Percentiles rank a stretch among this genome's conserved stretches.
Evolutionary conservation across 2,888 invertebrate species (phyloP).

Genomic region (Philaethria dido): DNA sequence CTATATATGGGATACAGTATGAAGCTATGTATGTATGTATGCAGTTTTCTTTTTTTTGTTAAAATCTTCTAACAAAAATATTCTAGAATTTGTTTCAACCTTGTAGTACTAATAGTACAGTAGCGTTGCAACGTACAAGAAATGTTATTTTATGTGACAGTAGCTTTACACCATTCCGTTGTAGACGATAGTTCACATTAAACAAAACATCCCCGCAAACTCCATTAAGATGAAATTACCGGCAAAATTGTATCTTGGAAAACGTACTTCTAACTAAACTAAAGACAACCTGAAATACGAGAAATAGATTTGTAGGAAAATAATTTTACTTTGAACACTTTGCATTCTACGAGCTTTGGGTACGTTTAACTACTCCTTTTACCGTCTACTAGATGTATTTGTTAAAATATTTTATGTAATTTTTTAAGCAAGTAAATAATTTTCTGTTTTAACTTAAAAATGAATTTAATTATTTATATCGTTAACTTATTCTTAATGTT

Average conservation of each 20-base stretch:
- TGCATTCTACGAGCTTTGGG: not conserved
- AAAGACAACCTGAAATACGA: conserved; percentile 13
- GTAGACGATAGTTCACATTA: conserved; percentile 15
- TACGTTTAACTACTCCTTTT: not conserved
- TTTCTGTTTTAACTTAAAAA: too few relatives aligned
- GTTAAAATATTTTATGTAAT: too few relatives aligned
- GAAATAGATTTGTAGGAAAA: conserved; percentile 23
- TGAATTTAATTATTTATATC: too few relatives aligned
- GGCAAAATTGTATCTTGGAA: conserved; percentile 21
- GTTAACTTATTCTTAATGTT: too few relatives aligned
- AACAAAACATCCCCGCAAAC: conserved; percentile 21
- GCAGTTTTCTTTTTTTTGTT: too few relatives aligned
- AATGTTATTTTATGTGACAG: not conserved
- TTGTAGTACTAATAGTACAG: not conserved
- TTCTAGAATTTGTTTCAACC: too few relatives aligned
- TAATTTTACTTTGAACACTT: conserved; percentile 16
- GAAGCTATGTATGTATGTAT: too few relatives aligned
- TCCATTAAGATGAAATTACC: conserved; percentile 30
- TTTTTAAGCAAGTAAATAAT: too few relatives aligned
- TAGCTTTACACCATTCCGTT: not conserved
- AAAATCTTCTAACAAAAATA: too few relatives aligned
- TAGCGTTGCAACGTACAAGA: not conserved
- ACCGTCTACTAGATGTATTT: not conserved
- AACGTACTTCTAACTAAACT: conserved; percentile 27
- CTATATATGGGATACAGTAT: too few relatives aligned